Evolutionary conservation across 2,888 invertebrate species (phyloP).

Genomic region (Aporophyla lueneburgensis): DNA sequence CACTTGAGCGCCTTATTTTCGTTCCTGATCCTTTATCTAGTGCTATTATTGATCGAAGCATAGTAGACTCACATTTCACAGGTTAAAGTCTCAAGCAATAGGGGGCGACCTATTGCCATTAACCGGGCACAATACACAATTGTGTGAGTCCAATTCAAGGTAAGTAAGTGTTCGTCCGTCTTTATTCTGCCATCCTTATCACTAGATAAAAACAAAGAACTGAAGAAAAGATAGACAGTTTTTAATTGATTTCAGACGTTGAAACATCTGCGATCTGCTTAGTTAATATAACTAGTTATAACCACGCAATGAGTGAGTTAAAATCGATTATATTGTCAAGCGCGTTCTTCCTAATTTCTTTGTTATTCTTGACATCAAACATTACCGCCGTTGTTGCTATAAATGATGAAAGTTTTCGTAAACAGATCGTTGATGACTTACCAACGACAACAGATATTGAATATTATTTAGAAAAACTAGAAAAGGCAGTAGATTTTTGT

Average conservation of each 20-base stretch:
- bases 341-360: slow-evolving; percentile 10
- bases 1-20: no score
- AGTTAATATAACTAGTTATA: slow-evolving; percentile 1
- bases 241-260: slow-evolving; percentile 60
- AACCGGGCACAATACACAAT: not conserved
- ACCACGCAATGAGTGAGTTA: slow-evolving; percentile 1
- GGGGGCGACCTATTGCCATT: no score
- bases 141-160: not conserved
- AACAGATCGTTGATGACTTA: slow-evolving; percentile 57
- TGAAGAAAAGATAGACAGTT: slow-evolving; percentile 66
- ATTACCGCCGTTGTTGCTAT: slow-evolving; percentile 26
- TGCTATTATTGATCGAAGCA: no score
- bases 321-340: slow-evolving; percentile 35
- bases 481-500: slow-evolving; percentile 70
- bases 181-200: slow-evolving; percentile 38
- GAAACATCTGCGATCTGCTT: slow-evolving; percentile 54
- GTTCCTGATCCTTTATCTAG: no score
- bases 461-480: slow-evolving; percentile 70
- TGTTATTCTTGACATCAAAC: slow-evolving; percentile 10
- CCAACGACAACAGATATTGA: slow-evolving; percentile 71
- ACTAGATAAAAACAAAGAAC: slow-evolving; percentile 36
- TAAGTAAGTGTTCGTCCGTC: slow-evolving; percentile 12
- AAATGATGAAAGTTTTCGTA: slow-evolving; percentile 20
- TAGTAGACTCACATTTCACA: no score
- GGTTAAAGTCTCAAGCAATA: no score